Percentiles rank a stretch among this genome's conserved stretches.
These are phyloP conservation scores for Caenorhabditis sp. DNA, from an alignment of 2,888 invertebrate genomes.

Conservation along the genomic window DNA sequence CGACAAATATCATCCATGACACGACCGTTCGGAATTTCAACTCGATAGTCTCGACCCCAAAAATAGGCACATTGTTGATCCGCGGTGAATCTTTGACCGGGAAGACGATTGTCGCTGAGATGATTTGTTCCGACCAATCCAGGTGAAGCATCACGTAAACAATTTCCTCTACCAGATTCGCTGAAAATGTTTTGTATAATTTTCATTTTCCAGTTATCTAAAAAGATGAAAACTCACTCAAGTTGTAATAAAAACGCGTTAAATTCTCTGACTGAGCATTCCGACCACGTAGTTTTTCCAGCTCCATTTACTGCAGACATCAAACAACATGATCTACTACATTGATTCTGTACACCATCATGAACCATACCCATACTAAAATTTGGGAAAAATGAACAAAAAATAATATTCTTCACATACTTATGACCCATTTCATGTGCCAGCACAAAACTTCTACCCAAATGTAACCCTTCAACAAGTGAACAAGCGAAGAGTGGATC, in stretches of 20 bases:
- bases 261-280: constrained; percentile 69
- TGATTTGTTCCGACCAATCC: constrained; percentile 63
- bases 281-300: constrained; percentile 70
- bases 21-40: constrained; percentile 68
- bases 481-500: constrained; percentile 69
- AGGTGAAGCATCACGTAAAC: constrained; percentile 62
- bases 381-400: neutral
- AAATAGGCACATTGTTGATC: constrained; percentile 71
- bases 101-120: constrained; percentile 52
- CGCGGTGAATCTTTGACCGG: constrained; percentile 69
- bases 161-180: constrained; percentile 68
- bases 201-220: neutral
- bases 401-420: constrained; percentile 44
- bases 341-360: constrained; percentile 71
- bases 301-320: constrained; percentile 71
- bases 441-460: constrained; percentile 69
- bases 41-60: constrained; percentile 70
- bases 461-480: constrained; percentile 69
- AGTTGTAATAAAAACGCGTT: constrained; percentile 68
- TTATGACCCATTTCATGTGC: constrained; percentile 72
- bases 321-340: constrained; percentile 66
- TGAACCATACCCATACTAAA: constrained; percentile 71
- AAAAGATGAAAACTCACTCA: constrained; percentile 52
- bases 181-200: constrained; percentile 40
- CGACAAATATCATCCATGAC: constrained; percentile 68